phyloP scores from a whole-genome alignment of 1,140 invertebrate species.

The Dendroctonus ponderosae region DNA sequence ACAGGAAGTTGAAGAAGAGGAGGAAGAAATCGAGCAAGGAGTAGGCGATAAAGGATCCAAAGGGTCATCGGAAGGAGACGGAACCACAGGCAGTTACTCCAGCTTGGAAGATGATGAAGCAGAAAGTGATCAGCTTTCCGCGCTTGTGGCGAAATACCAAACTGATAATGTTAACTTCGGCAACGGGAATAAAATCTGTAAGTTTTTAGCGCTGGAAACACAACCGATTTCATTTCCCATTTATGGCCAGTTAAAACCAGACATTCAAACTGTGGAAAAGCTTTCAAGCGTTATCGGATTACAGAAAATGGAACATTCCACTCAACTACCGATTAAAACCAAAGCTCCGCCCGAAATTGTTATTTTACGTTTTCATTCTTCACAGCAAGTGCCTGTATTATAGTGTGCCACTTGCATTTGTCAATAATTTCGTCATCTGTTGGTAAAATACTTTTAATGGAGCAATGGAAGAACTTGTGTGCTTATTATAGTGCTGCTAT shows the following conservation, averaged over 20 bases:
- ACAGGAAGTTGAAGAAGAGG: constrained; percentile 43
- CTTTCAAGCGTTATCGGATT: background rate
- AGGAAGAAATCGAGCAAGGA: constrained; percentile 39
- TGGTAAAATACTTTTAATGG: no score
- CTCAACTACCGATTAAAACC: no score
- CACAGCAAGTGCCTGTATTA: no score
- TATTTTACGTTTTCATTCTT: no score
- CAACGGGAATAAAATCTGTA: constrained; percentile 51
- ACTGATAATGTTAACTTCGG: constrained; percentile 49
- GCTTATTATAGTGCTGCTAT: no score
- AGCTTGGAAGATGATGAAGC: constrained; percentile 55
- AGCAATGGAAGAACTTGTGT: no score
- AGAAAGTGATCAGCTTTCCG: constrained; percentile 46
- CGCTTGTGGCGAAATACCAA: constrained; percentile 46
- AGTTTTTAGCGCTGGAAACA: constrained; percentile 17
- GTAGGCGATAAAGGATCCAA: constrained; percentile 45
- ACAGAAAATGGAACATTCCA: no score
- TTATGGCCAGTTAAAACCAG: background rate
- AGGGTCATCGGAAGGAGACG: constrained; percentile 49
- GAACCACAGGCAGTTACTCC: constrained; percentile 54
- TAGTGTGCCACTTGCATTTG: no score
- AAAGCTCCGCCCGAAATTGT: no score
- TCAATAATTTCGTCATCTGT: no score
- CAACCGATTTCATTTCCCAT: background rate
- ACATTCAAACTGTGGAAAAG: no score